Evolutionary conservation across 1,140 invertebrate genomes (phyloP).

Genomic region (Sminthurides bifidus): DNA sequence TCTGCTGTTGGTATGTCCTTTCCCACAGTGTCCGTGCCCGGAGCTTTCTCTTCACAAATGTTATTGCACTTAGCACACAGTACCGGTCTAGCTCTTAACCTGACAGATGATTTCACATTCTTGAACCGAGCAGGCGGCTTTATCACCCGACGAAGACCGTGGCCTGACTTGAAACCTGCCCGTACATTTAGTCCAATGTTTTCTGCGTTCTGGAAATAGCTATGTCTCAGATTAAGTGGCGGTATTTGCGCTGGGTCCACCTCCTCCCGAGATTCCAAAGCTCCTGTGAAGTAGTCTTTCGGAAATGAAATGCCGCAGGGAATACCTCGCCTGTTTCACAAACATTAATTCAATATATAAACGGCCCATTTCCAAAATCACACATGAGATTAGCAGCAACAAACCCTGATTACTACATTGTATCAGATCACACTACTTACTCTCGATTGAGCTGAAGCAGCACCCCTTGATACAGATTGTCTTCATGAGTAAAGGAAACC

Average conservation of each 20-base stretch:
- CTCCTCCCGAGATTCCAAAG: not conserved
- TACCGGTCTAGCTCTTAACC: constrained; percentile 15
- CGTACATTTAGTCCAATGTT: not conserved
- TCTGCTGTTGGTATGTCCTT: not conserved
- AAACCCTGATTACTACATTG: too few relatives aligned
- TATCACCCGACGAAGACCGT: constrained; percentile 14
- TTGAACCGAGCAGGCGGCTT: constrained; percentile 29
- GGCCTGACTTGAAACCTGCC: constrained; percentile 10
- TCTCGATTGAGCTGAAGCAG: constrained; percentile 29
- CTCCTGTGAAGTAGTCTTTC: constrained; percentile 18
- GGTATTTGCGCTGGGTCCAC: constrained; percentile 7
- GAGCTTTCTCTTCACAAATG: constrained; percentile 20
- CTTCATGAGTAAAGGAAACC: constrained; percentile 25
- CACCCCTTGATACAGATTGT: constrained; percentile 28
- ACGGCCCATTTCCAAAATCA: too few relatives aligned
- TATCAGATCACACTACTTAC: too few relatives aligned
- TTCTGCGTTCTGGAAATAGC: constrained; percentile 17
- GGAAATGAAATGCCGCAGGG: constrained; percentile 29
- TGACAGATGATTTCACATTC: constrained; percentile 18
- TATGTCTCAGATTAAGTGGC: constrained; percentile 18
- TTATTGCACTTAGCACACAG: constrained; percentile 26
- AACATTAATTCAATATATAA: constrained; percentile 1
- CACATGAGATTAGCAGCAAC: too few relatives aligned
- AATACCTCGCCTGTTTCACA: constrained; percentile 25
- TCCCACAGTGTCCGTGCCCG: not conserved